A percentile compares a stretch with the other conserved stretches of the same genome.
phyloP scores from a whole-genome alignment of 2,113 vertebrate genomes.

The Buteo buteo region DNA sequence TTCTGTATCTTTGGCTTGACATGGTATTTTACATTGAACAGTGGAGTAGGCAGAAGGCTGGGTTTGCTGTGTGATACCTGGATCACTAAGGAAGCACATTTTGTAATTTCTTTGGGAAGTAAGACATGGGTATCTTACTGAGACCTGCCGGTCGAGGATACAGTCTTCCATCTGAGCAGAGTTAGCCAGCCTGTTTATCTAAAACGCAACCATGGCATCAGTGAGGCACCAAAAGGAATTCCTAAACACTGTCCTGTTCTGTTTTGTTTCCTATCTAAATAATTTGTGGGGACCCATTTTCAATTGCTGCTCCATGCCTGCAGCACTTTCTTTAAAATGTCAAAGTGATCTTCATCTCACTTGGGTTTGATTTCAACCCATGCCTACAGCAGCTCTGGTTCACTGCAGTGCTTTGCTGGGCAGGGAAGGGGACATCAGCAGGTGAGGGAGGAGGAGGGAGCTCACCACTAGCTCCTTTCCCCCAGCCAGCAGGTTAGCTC shows the following conservation, averaged over 20 bases:
- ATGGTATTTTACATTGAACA: neutral
- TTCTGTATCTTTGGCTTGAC: neutral
- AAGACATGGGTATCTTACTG: neutral
- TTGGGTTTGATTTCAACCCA: neutral
- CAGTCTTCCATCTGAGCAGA: neutral
- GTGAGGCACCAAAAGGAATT: neutral
- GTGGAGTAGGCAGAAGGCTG: neutral
- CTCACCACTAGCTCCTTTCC: neutral
- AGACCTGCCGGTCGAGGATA: neutral
- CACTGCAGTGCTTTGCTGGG: neutral
- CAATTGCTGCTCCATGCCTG: neutral
- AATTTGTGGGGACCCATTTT: neutral
- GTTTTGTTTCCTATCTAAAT: neutral
- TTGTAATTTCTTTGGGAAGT: neutral
- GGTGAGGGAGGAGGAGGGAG: neutral
- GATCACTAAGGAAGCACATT: fast-evolving
- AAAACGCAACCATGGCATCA: neutral
- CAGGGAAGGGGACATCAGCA: neutral
- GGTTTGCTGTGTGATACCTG: neutral
- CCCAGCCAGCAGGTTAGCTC: neutral
- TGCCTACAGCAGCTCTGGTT: neutral
- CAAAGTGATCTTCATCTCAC: neutral
- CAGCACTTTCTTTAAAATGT: neutral
- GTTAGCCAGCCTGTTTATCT: neutral
- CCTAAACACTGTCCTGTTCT: neutral